phyloP scores from a whole-genome alignment of 2,888 invertebrate genomes.

The Pycnomerus fuliginosus region DNA sequence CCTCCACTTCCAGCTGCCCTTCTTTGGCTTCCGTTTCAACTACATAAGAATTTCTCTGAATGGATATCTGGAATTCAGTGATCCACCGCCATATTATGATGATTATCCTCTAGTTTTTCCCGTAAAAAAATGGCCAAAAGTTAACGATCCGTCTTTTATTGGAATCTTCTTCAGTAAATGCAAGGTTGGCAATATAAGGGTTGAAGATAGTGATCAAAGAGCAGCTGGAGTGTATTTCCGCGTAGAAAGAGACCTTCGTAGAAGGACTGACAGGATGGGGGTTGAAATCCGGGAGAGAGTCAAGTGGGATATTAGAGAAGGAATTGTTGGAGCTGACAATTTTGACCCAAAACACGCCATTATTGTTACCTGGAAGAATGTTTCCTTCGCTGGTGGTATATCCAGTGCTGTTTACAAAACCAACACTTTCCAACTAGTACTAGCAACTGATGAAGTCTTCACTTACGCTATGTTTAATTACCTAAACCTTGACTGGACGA shows the following conservation, averaged over 20 bases:
- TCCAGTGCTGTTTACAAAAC: slow-evolving; percentile 74
- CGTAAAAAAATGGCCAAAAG: slow-evolving; percentile 78
- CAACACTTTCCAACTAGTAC: slow-evolving; percentile 92
- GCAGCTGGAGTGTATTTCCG: slow-evolving; percentile 81
- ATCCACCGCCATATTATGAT: slow-evolving; percentile 76
- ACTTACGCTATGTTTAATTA: slow-evolving; percentile 97
- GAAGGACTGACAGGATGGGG: slow-evolving; percentile 77
- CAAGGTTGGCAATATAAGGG: slow-evolving; percentile 71
- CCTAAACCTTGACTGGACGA: slow-evolving; percentile 84
- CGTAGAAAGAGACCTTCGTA: slow-evolving; percentile 68
- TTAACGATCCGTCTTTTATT: slow-evolving; percentile 88
- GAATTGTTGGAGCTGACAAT: slow-evolving; percentile 86
- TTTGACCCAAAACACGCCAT: slow-evolving; percentile 90
- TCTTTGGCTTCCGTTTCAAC: slow-evolving; percentile 83
- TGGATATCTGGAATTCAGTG: slow-evolving; percentile 75
- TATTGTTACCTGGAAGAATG: slow-evolving; percentile 94
- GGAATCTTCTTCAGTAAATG: slow-evolving; percentile 92
- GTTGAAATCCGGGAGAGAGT: slow-evolving; percentile 82
- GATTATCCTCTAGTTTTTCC: slow-evolving; percentile 85
- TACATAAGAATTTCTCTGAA: slow-evolving; percentile 75
- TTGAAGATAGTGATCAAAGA: slow-evolving; percentile 73
- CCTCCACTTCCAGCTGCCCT: slow-evolving; percentile 89
- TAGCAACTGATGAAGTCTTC: slow-evolving; percentile 90
- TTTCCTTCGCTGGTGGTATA: slow-evolving; percentile 88
- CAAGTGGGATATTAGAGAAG: slow-evolving; percentile 86